Evolutionary conservation across 1,140 invertebrate species (phyloP).

Genomic region (Eurosta solidaginis): DNA sequence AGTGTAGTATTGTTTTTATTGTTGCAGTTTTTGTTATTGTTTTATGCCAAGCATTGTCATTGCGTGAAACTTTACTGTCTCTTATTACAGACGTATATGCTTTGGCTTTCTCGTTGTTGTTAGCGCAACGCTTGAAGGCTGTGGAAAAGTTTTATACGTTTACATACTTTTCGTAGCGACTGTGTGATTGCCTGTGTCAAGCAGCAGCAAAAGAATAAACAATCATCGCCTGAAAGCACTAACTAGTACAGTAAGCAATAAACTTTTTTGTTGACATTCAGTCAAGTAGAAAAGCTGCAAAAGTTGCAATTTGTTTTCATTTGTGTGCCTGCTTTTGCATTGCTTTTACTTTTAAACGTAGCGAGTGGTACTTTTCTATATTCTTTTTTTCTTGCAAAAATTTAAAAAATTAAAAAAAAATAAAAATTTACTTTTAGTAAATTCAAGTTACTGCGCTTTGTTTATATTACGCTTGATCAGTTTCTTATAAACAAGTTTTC

Average conservation of each 20-base stretch:
- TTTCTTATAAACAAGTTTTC: too few species aligned
- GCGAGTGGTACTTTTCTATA: too few species aligned
- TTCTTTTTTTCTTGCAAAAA: too few species aligned
- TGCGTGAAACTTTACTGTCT: neutral
- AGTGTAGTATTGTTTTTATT: neutral
- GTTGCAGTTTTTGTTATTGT: neutral
- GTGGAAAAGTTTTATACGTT: neutral
- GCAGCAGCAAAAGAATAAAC: neutral
- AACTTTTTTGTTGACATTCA: conserved; percentile 21
- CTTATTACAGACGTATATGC: neutral
- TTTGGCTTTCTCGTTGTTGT: neutral
- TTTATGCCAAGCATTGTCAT: neutral
- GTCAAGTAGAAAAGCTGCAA: too few species aligned
- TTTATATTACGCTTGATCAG: too few species aligned
- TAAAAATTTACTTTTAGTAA: too few species aligned
- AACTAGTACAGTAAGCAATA: conserved; percentile 25
- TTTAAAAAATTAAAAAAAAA: too few species aligned
- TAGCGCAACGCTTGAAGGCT: neutral
- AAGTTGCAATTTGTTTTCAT: neutral
- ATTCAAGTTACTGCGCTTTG: too few species aligned
- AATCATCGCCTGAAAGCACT: neutral
- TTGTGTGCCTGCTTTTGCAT: neutral
- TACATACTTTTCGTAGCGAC: neutral
- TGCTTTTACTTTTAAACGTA: neutral
- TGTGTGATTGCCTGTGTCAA: too few species aligned